A percentile compares a stretch with the other conserved stretches of the same genome.
These are phyloP conservation scores for Leptinotarsa defecta DNA, from an alignment of 1,140 invertebrate species.

Conservation along the genomic window DNA sequence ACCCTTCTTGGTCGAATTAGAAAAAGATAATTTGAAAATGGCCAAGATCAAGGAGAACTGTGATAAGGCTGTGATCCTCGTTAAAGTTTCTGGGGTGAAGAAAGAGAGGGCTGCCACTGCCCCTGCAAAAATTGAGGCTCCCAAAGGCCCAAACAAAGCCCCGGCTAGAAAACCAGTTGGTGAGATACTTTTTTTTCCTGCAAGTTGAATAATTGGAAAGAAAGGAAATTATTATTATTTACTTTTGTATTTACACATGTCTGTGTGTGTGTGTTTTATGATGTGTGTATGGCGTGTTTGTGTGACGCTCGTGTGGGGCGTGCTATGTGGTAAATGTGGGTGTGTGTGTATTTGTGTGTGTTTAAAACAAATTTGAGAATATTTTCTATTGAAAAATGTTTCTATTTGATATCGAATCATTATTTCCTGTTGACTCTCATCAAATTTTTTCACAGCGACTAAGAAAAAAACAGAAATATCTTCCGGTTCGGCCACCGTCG, in stretches of 20 bases:
- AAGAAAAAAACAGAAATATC: constrained; percentile 54
- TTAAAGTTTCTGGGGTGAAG: constrained; percentile 68
- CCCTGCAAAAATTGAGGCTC: constrained; percentile 58
- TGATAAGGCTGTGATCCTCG: constrained; percentile 87
- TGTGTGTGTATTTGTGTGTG: no score
- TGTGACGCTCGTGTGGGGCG: no score
- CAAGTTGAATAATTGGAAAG: no score
- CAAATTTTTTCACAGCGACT: constrained; percentile 11
- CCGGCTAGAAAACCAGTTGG: constrained; percentile 33
- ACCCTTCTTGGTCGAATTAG: constrained; percentile 86
- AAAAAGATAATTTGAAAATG: constrained; percentile 89
- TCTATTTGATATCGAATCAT: no score
- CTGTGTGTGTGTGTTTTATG: no score
- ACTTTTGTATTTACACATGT: no score
- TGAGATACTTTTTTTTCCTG: constrained; percentile 7
- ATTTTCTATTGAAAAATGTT: no score
- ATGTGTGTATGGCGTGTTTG: no score
- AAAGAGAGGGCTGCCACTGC: constrained; percentile 65
- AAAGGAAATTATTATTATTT: no score
- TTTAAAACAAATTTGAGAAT: no score
- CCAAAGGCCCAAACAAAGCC: constrained; percentile 56
- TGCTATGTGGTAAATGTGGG: no score
- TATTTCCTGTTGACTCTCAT: no score
- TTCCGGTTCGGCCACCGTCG: constrained; percentile 51
- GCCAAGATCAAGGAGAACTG: constrained; percentile 93